Conservation (phyloP, 2,113 vertebrate genomes). For the Turdus rufiventris region DNA sequence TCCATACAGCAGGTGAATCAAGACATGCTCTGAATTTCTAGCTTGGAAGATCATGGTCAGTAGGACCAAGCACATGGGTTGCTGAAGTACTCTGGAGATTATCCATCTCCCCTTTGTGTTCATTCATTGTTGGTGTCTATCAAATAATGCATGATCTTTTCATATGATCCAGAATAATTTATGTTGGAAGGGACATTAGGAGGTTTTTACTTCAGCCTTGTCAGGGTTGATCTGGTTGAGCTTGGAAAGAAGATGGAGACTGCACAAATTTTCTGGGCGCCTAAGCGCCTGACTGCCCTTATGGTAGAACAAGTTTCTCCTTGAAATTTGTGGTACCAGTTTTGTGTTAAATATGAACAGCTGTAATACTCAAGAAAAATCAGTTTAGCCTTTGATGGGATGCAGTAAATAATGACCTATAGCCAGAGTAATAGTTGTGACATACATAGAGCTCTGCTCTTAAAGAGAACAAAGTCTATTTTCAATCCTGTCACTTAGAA, state of each 20-base stretch:
- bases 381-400: neutral
- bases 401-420: neutral
- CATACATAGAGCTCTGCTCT: neutral
- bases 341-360: neutral
- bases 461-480: neutral
- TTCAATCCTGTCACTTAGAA: neutral
- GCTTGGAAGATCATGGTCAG: neutral
- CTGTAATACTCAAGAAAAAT: neutral
- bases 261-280: neutral
- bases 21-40: neutral
- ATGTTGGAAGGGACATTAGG: neutral
- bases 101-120: neutral
- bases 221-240: neutral
- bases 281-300: neutral
- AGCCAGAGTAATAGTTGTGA: neutral
- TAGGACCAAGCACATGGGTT: neutral
- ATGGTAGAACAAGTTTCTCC: neutral
- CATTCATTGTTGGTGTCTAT: neutral
- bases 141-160: neutral
- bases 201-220: neutral
- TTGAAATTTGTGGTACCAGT: neutral
- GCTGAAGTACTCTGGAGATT: neutral
- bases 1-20: neutral
- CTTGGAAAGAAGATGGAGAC: neutral
- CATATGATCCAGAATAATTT: neutral